Base-by-base conservation (phyloP, 2,113 vertebrate genomes). In the Alectura lathami region DNA sequence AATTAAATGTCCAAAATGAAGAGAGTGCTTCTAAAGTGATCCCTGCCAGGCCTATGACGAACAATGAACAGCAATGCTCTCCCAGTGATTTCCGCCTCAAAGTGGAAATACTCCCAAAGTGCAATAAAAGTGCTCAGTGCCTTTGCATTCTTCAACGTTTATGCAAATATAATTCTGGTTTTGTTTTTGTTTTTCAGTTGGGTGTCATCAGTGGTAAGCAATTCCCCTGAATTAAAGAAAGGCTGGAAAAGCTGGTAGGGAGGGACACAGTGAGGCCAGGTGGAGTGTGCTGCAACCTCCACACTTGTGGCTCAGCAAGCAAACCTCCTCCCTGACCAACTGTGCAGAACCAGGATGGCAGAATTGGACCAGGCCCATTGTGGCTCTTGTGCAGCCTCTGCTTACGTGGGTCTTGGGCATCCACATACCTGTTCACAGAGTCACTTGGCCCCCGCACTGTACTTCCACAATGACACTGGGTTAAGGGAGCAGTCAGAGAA, bases 401-500 rank as follows among this genome's bases (percentile, higher is more conserved):
- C 18, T 56, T 47, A 56, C 0, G 0, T 24, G 62, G 45, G 36
- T 73, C 47, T 86, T 60, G 36, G 56, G 11, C n/a, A n/a, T 40
- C 13, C 62, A 32, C 27, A 3, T 50, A 20, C 30, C 34, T 64
- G 6, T 40, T 86, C 30, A 36, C 0, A 1, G 23, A 30, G 22
- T 3, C 47, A 17, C 81, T 78, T 74, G 34, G 29, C 11, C 16
- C 15, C 40, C 86, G 32, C 40, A 27, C 30, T 0, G 0, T 3
- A 22, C n/a, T 11, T 27, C 76, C 40, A 68, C 16, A 38, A 6
- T 36, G 47, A n/a, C n/a, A 20, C 10, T 15, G 34, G 11, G 32
- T 75, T 87, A 93, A 79, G 57, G 57, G 53, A 88, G 45, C 22
- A 88, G 30, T 17, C 56, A 74, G n/a, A 62, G 62, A 91, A 76